These are phyloP conservation scores for Antheraea assamensis DNA, from an alignment of 2,888 invertebrate species.

Conservation along the genomic window DNA sequence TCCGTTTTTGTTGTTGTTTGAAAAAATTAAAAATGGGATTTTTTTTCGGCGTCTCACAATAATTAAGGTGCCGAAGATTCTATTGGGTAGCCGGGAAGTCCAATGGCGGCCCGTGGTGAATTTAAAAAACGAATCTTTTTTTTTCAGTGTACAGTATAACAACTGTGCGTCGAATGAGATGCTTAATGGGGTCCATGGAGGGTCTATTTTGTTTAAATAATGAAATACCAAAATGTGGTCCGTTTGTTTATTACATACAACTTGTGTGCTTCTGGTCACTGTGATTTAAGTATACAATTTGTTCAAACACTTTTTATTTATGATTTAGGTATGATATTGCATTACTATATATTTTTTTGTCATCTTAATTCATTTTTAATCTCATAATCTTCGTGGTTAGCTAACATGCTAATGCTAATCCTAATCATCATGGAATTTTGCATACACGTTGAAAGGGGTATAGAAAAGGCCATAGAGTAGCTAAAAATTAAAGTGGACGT, in stretches of 20 bases:
- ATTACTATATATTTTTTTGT: too few species aligned
- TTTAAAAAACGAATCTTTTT: conserved; percentile 25
- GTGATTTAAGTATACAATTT: too few species aligned
- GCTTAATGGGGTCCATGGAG: background rate
- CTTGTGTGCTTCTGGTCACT: too few species aligned
- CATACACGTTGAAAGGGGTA: too few species aligned
- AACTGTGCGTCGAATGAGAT: background rate
- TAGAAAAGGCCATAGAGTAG: too few species aligned
- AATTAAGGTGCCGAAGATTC: conserved; percentile 28
- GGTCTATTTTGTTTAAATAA: conserved; percentile 7
- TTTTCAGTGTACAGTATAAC: conserved; percentile 16
- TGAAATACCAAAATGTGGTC: background rate
- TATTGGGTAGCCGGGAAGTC: conserved; percentile 28
- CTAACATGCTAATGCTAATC: too few species aligned
- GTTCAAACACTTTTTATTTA: too few species aligned
- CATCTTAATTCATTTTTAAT: too few species aligned
- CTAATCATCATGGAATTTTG: too few species aligned
- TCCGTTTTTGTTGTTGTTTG: conserved; percentile 23
- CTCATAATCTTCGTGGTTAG: too few species aligned
- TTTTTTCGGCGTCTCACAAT: conserved; percentile 26
- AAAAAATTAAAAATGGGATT: conserved; percentile 9
- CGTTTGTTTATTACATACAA: background rate
- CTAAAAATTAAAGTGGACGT: too few species aligned
- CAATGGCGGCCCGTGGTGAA: conserved; percentile 38
- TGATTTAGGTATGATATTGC: too few species aligned